Evolutionary conservation across 2,113 vertebrate species (phyloP).

Genomic region (Noctilio leporinus): DNA sequence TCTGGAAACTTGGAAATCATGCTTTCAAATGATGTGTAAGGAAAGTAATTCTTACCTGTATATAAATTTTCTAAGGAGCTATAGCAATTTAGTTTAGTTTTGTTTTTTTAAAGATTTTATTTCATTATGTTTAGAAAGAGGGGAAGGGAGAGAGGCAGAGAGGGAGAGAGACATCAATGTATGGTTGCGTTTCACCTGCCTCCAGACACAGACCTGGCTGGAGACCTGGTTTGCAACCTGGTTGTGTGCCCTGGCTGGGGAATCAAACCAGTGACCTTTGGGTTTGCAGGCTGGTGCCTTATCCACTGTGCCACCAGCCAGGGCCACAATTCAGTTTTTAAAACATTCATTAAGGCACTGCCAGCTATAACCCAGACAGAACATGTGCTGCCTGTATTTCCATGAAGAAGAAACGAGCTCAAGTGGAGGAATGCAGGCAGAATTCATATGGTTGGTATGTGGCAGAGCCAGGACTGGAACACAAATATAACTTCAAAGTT

Average conservation of each 20-base stretch:
- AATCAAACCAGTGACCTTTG: no score
- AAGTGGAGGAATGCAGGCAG: neutral
- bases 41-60: neutral
- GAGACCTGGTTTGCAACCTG: no score
- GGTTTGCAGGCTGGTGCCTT: no score
- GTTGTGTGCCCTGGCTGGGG: no score
- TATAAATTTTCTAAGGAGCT: neutral
- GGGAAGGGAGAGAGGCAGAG: no score
- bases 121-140: no score
- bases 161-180: no score
- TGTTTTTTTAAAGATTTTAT: no score
- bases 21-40: neutral
- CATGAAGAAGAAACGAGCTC: neutral
- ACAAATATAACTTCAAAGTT: neutral
- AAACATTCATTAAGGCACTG: neutral
- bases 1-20: neutral
- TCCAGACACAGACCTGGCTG: no score
- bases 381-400: neutral
- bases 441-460: neutral
- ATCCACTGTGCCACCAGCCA: no score
- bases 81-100: neutral
- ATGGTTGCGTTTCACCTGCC: no score
- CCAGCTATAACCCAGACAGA: neutral
- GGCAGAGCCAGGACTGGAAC: neutral
- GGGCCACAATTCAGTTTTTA: neutral